Evolutionary conservation across 64 coral and sea anemone genomes (phyloP).

Genomic region (Catalaphyllia jardinei): DNA sequence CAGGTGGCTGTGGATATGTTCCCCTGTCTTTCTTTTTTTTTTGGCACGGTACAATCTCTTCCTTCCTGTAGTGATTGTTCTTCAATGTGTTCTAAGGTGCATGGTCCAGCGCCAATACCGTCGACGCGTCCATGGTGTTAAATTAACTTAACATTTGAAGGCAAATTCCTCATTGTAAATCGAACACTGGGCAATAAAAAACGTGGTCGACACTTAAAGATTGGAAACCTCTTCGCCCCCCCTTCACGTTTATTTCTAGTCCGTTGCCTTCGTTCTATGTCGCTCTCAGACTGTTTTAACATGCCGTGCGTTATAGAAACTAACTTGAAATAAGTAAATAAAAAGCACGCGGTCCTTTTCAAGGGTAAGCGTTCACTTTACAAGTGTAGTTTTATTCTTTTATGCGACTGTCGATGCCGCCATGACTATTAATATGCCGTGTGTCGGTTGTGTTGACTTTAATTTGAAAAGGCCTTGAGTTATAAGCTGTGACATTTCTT

Average conservation of each 20-base stretch:
- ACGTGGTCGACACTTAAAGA: not conserved
- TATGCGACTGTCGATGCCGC: slow-evolving; percentile 58
- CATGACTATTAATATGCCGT: slow-evolving; percentile 47
- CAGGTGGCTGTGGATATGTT: slow-evolving; percentile 20
- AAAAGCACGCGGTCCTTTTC: slow-evolving; percentile 48
- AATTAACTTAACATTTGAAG: not conserved
- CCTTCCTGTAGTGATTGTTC: slow-evolving; percentile 35
- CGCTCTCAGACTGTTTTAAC: not conserved
- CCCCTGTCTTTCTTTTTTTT: not conserved
- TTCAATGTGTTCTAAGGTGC: not conserved
- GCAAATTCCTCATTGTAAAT: slow-evolving; percentile 16
- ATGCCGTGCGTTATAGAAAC: slow-evolving; percentile 1
- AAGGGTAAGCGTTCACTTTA: slow-evolving; percentile 20
- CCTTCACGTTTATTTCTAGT: not conserved
- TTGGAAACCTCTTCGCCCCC: not conserved
- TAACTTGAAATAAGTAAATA: slow-evolving; percentile 53
- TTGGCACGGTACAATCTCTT: slow-evolving; percentile 9
- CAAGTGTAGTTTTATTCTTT: slow-evolving; percentile 49
- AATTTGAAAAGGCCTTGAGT: slow-evolving; percentile 57
- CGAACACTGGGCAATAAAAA: not conserved
- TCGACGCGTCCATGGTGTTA: not conserved
- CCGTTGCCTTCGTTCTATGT: not conserved
- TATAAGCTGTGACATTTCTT: slow-evolving; percentile 45
- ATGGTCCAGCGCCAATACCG: slow-evolving; percentile 4
- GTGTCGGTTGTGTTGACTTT: slow-evolving; percentile 51